Percentiles rank a stretch among this genome's conserved stretches.
Evolutionary conservation across 2,888 invertebrate species (phyloP).

Genomic region (Drosophila trichaetosa): DNA sequence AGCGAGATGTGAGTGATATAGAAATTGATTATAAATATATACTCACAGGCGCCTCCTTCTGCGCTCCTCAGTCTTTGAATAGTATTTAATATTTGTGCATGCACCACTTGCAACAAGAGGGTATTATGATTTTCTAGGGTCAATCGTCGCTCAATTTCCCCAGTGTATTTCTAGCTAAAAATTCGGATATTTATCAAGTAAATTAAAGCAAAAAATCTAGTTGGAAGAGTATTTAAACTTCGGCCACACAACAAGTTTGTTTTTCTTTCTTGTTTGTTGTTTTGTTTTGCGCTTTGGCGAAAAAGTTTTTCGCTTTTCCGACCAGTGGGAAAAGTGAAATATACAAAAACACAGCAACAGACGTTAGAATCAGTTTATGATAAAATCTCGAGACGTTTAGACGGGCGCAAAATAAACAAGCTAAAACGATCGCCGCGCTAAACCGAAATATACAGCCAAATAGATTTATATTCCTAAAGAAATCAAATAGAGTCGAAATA

Average conservation of each 20-base stretch:
- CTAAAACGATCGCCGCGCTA: conserved; percentile 22
- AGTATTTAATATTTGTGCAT: conserved; percentile 8
- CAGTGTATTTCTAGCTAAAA: neutral
- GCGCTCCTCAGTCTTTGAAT: conserved; percentile 36
- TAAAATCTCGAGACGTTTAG: conserved; percentile 83
- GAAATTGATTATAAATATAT: conserved; percentile 40
- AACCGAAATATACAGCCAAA: conserved; percentile 6
- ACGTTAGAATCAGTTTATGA: conserved; percentile 82
- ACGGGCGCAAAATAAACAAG: conserved; percentile 63
- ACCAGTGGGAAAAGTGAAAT: conserved; percentile 43
- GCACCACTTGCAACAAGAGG: neutral
- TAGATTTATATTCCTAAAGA: neutral
- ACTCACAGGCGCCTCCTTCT: conserved; percentile 24
- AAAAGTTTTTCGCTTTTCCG: conserved; percentile 63
- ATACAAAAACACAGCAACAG: conserved; percentile 57
- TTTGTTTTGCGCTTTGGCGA: conserved; percentile 63
- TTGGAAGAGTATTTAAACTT: conserved; percentile 20
- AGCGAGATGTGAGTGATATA: conserved; percentile 36
- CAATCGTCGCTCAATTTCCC: neutral
- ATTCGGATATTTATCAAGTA: neutral
- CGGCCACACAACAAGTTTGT: neutral
- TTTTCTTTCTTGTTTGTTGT: conserved; percentile 41
- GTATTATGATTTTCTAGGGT: neutral
- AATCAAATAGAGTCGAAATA: neutral
- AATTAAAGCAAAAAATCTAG: neutral